Evolutionary conservation across 2,888 invertebrate genomes (phyloP), one percentile per base, ranked within the genome.

Genomic region (Mycogona germanica): DNA sequence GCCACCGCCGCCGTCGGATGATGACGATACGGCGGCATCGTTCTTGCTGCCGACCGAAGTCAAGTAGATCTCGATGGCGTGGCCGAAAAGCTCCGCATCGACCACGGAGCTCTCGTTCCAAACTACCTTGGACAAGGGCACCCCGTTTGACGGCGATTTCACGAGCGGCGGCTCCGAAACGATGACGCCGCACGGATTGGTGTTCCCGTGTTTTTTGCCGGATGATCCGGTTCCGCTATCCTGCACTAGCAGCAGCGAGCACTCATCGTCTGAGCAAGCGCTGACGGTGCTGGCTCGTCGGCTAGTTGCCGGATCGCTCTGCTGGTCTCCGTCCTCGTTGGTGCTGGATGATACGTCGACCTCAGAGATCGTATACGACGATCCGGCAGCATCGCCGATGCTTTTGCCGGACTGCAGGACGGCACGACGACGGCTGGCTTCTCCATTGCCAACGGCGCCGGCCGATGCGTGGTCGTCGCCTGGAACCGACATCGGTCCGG

Each of bases 91-190:
- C 40, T 46, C 46, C 14, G 53, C 57, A 45, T 57, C 57, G 3
- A 57, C 57, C 5, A 55, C 47, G 30, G 55, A 55, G 7, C 40
- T 32, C 17, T 57, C 57, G 28, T 57, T 49, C 57, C 57, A 57
- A 2, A 51, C 28, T 3, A 57, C 55, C 21, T 47, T 51, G 41
- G 46, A 46, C 3, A 35, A 32, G 17, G 38, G 23, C 25, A 21
- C 40, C 19, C 38, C 26, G n/a, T 37, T 37, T 12, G 12, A 12
- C 12, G 12, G n/a, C 12, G 35, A 12, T 35, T 35, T 35, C 12
- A 35, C 35, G n/a, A n/a, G n/a, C n/a, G n/a, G n/a, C n/a, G n/a
- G n/a, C 14, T 23, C 32, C n/a, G 26, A 23, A 3, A 28, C 29
- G 17, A 37, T 26, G 28, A 40, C 17, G 12, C 26, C 4, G n/a